Evolutionary conservation across 2,797 vertebrate species (phyloP), one percentile per base, ranked within the genome.

Genomic region (Hybognathus amarus): DNA sequence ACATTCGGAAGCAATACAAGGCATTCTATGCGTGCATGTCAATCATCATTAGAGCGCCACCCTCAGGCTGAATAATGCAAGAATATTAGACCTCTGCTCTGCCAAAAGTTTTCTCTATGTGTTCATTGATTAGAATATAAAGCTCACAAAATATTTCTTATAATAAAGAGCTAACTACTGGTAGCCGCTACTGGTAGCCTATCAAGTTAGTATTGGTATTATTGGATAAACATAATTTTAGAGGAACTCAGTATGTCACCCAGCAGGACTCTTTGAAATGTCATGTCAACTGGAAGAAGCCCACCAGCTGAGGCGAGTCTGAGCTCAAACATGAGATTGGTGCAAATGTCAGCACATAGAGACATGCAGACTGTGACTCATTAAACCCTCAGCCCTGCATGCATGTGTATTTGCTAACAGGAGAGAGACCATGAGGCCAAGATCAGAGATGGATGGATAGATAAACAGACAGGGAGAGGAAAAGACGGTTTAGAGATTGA

Each of bases 311-410:
- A 77, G n/a, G 17, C n/a, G 24, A 27, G 20, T 64, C 33, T 81
- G 59, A 42, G 45, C 47, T 71, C 61, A 78, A 78, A 78, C 33
- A 61, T 68, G 33, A 75, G 17, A 52, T 42, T 47, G 9, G 69
- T 30, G 30, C 63, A 54, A 54, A 83, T 66, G 80, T 86, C 80
- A 74, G 17, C 38, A 75, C 20, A 30, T 54, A 73, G 24, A 83
- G 77, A 76, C 40, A 54, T 33, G 70, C 61, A 61, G 68, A 70
- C 40, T 22, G 24, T 85, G 80, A 85, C 80, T 85, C 77, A 83
- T 70, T 42, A 52, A 40, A 40, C 59, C 42, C 70, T 78, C 45
- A 79, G 12, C 47, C 36, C 24, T 80, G 38, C 45, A n/a, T 20
- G 59, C 22, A 33, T 64, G 11, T 77, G 38, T 36, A n/a, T 77